phyloP scores from a whole-genome alignment of 1,140 invertebrate species.

The Lordiphosa stackelbergi region DNA sequence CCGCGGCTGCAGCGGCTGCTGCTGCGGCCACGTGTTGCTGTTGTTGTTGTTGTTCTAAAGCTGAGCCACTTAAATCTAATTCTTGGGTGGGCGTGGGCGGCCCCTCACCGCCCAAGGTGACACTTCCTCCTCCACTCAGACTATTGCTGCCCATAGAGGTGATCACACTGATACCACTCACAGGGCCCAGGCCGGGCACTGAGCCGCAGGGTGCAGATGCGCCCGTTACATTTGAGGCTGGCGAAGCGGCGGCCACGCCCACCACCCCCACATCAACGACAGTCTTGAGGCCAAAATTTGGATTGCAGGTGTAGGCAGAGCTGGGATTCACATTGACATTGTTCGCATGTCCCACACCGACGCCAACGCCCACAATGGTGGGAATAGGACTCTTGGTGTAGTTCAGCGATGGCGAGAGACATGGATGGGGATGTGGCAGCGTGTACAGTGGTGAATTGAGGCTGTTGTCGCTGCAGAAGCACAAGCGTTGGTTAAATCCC shows the following conservation, averaged over 20 bases:
- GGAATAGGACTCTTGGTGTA: slow-evolving; percentile 73
- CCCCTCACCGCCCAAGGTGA: slow-evolving; percentile 59
- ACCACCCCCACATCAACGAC: slow-evolving; percentile 36
- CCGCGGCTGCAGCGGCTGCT: slow-evolving; percentile 40
- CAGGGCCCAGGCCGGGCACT: slow-evolving; percentile 53
- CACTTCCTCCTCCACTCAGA: slow-evolving; percentile 40
- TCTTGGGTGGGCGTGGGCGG: slow-evolving; percentile 80
- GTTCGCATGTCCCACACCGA: slow-evolving; percentile 41
- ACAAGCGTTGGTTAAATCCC: not conserved
- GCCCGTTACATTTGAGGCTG: slow-evolving; percentile 26
- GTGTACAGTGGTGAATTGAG: slow-evolving; percentile 74
- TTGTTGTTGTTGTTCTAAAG: slow-evolving; percentile 73
- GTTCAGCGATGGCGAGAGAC: slow-evolving; percentile 66
- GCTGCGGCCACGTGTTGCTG: slow-evolving; percentile 35
- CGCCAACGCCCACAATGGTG: slow-evolving; percentile 50
- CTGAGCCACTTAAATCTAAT: slow-evolving; percentile 71
- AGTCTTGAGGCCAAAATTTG: slow-evolving; percentile 58
- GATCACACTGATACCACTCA: slow-evolving; percentile 67
- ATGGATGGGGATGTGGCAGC: slow-evolving; percentile 68
- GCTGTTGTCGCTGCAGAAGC: slow-evolving; percentile 58
- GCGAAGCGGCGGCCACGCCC: slow-evolving; percentile 37
- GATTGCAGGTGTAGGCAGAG: slow-evolving; percentile 66
- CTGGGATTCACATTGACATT: slow-evolving; percentile 61
- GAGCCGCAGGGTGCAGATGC: slow-evolving; percentile 25
- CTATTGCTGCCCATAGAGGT: slow-evolving; percentile 70